Evolutionary conservation across 1,140 invertebrate genomes (phyloP), one percentile per base, ranked within the genome.

Genomic region (Drosophila ogumai): DNA sequence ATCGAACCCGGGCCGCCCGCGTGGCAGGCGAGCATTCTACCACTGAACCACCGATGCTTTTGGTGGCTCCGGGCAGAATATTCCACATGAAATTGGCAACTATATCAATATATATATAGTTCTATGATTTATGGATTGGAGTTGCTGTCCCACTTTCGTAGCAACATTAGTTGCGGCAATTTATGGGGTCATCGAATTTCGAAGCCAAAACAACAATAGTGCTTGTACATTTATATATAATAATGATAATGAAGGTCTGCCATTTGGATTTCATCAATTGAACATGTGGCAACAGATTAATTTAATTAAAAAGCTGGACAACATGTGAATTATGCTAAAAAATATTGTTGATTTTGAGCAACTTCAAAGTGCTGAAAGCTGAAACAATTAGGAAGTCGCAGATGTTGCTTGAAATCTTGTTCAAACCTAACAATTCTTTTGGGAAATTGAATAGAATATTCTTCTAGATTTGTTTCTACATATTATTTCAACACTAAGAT

Each of bases 1-100:
- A 96, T 96, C 95, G 95, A 96, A 96, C 95, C 95, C 95, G 95
- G 95, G 95, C 95, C 95, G 95, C 95, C 95, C 95, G 95, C 95
- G 95, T 96, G 95, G 95, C 95, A 96, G 95, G 95, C 95, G 95
- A 96, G 95, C 95, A 96, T 94, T 94, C 94, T 94, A 94, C 94
- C 94, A 94, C 94, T 94, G 94, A 94, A 94, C 94, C 94, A 94
- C 93, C 94, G 94, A 94, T 94, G 94, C 93, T 93, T 81, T 12
- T 46, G 66, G 17, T 19, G 3, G 22, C 5, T 6, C 0, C 8
- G 8, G 3, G 19, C 10, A 28, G 2, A 22, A 38, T 31, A 40
- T 5, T 38, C 15, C 15, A 22, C 12, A 61, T 38, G 19, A 19
- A 54, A 22, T n/a, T 61, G 15, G 19, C 19, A 61, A 38, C 17